Evolutionary conservation across 23 tunicate species (phyloP).

Genomic region (Trididemnum miniatum): DNA sequence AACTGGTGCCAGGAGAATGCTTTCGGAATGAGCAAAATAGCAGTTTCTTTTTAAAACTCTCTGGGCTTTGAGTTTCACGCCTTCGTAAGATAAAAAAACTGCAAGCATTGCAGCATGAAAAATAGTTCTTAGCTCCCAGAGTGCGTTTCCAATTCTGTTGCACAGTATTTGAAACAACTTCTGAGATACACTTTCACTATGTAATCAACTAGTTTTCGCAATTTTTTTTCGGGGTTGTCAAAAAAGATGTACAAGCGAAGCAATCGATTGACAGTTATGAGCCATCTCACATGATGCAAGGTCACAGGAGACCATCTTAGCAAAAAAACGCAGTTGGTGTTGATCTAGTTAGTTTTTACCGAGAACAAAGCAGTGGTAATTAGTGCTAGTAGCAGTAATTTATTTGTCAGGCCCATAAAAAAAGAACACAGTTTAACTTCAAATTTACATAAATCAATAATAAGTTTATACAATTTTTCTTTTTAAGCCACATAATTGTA

Average conservation of each 20-base stretch:
- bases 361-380: too few relatives aligned
- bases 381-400: too few relatives aligned
- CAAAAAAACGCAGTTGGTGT: not conserved
- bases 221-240: not conserved
- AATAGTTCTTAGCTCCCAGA: not conserved
- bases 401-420: too few relatives aligned
- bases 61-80: not conserved
- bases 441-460: too few relatives aligned
- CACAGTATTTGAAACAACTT: not conserved
- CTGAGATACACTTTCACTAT: not conserved
- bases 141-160: not conserved
- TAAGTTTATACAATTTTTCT: too few relatives aligned
- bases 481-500: too few relatives aligned
- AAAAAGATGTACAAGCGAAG: not conserved
- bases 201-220: conserved; percentile 5
- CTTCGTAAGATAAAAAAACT: not conserved
- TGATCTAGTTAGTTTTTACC: not conserved
- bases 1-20: not conserved
- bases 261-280: not conserved
- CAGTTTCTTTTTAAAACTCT: not conserved
- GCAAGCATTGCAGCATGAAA: not conserved
- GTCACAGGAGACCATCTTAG: not conserved
- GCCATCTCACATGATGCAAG: conserved; percentile 1
- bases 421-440: too few relatives aligned
- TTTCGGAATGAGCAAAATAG: not conserved